Base-by-base conservation (phyloP, 2,888 invertebrate species). In the Acheta domesticus region DNA sequence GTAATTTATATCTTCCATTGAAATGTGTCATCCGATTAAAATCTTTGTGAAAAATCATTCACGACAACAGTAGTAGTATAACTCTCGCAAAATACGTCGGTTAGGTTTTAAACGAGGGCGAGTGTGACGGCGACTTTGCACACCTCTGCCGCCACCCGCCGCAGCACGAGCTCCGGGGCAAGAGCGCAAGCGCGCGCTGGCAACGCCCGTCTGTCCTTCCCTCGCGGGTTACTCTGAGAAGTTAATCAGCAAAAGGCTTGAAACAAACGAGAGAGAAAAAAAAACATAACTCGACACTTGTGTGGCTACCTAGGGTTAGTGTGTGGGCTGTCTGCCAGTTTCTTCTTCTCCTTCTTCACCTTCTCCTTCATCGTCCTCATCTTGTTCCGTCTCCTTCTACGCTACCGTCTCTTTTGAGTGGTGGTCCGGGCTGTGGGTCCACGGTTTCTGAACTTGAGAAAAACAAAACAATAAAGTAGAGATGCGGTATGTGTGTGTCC, bases 241-340 rank as follows among this genome's bases (percentile, higher is more conserved):
- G 62, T 62, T 62, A 62, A 62, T 62, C 16, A 62, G 62, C 62
- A 62, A 62, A n/a, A n/a, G 16, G 14, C n/a, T 14, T 62, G n/a
- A 16, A 62, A 62, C 62, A 62, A 62, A 62, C 14, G 23, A 23
- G 23, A 23, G n/a, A n/a, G 16, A 62, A 62, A 62, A 14, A 62
- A 62, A 62, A 62, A 36, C 36, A 36, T 36, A 62, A 62, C 62
- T 62, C 16, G 62, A 62, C 62, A 62, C 62, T 62, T 62, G 62
- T 62, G 62, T 62, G 62, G n/a, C 62, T 62, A 62, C 62, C n/a
- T 19, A 62, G n/a, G 62, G 62, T 62, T 62, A 62, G 62, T 62
- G n/a, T 62, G 14, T 14, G 62, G 62, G n/a, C 62, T 14, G 62
- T 62, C 14, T 62, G 62, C 62, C 14, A 19, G 62, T 62, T 62